phyloP scores from a whole-genome alignment of 2,113 vertebrate genomes.

The Climacteris rufus region DNA sequence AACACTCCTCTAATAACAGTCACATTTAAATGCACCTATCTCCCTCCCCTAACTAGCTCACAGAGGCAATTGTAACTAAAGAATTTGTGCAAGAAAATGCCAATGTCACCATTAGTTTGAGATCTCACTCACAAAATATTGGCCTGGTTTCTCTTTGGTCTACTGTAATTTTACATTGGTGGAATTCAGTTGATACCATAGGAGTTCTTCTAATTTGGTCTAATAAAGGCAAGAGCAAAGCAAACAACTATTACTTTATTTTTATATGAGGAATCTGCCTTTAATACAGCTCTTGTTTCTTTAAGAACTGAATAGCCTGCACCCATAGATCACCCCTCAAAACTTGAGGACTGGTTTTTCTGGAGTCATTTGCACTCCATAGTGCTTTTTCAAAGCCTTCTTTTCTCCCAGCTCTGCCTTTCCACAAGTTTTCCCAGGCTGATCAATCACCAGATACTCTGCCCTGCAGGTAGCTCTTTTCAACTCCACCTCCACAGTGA shows the following conservation, averaged over 20 bases:
- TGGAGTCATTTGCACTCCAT: not conserved
- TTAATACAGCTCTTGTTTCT: not conserved
- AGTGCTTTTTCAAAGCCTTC: not conserved
- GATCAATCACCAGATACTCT: not conserved
- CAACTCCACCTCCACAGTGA: not conserved
- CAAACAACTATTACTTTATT: not conserved
- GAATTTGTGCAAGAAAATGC: not conserved
- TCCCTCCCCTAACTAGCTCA: not conserved
- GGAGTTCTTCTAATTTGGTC: not conserved
- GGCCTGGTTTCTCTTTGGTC: not conserved
- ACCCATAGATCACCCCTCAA: not conserved
- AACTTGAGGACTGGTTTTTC: not conserved
- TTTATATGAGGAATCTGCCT: not conserved
- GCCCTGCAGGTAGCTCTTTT: not conserved
- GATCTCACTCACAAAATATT: not conserved
- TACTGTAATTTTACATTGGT: not conserved
- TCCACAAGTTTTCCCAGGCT: not conserved
- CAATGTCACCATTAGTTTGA: not conserved
- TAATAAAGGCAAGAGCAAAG: not conserved
- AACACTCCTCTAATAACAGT: not conserved
- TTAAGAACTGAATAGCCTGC: not conserved
- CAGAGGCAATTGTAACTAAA: not conserved
- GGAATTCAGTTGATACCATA: not conserved
- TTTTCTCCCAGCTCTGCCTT: not conserved
- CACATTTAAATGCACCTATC: not conserved